Percentiles rank a stretch among this genome's conserved stretches.
Conservation (phyloP, 2,888 invertebrate genomes). For the Gari tellinella region DNA sequence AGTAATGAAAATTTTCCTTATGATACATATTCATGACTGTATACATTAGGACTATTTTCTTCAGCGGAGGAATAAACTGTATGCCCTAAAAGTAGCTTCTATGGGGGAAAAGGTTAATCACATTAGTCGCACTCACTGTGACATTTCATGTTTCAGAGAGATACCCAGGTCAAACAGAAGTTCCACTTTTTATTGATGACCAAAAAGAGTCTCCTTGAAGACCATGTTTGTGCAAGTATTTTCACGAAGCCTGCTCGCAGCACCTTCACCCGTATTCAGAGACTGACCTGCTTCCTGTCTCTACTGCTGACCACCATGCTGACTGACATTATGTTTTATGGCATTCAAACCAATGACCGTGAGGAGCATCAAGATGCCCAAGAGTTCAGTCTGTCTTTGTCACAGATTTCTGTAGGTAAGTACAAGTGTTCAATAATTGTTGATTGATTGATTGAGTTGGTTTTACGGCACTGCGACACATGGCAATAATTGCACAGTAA, state of each 20-base stretch:
- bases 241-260: constrained; percentile 76
- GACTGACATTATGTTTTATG: constrained; percentile 81
- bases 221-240: constrained; percentile 82
- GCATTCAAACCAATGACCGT: constrained; percentile 72
- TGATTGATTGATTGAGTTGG: no score
- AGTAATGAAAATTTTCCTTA: no score
- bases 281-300: constrained; percentile 79
- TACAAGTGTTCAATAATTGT: no score
- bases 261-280: constrained; percentile 79
- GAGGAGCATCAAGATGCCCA: constrained; percentile 58
- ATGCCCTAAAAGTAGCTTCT: no score
- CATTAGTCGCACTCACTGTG: no score
- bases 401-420: constrained; percentile 69
- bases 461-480: no score
- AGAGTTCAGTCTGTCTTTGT: constrained; percentile 49
- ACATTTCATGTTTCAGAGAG: constrained; percentile 21
- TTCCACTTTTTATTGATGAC: constrained; percentile 67
- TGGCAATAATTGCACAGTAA: no score
- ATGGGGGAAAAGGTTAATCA: no score
- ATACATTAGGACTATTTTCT: no score
- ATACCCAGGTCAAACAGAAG: constrained; percentile 38
- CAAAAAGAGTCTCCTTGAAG: constrained; percentile 71
- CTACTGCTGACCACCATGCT: constrained; percentile 79
- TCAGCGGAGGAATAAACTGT: no score
- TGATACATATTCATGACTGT: no score